These are phyloP conservation scores for Phrynocephalus vlangalii DNA, from an alignment of 2,797 vertebrate genomes.

Conservation along the genomic window DNA sequence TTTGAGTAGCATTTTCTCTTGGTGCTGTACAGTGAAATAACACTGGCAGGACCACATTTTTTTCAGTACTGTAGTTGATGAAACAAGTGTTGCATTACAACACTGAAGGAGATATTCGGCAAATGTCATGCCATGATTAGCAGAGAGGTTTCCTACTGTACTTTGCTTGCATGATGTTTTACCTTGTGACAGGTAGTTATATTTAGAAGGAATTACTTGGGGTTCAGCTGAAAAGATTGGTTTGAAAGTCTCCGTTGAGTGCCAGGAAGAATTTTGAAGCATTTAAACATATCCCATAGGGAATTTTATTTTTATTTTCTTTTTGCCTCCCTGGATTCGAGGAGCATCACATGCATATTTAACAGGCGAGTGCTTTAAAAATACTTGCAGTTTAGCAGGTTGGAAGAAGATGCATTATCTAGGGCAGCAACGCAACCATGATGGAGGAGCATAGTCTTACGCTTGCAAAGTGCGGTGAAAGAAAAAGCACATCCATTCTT, in stretches of 20 bases:
- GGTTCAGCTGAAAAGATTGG: background rate
- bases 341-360: background rate
- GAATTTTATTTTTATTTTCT: conserved; percentile 12
- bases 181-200: background rate
- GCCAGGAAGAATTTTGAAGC: background rate
- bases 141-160: conserved; percentile 44
- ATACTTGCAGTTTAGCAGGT: background rate
- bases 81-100: conserved; percentile 48
- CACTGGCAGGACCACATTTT: conserved; percentile 35
- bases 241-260: background rate
- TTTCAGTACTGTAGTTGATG: conserved; percentile 45
- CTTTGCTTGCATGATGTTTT: conserved; percentile 37
- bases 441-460: background rate
- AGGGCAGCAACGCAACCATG: conserved; percentile 33
- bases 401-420: background rate
- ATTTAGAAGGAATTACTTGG: conserved; percentile 29
- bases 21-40: conserved; percentile 17
- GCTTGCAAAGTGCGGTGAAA: background rate
- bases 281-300: background rate
- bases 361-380: background rate
- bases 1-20: conserved; percentile 16
- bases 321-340: background rate
- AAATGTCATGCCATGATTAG: conserved; percentile 26
- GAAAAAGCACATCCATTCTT: background rate
- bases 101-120: conserved; percentile 49